A percentile compares a stretch with the other conserved stretches of the same genome.
phyloP scores from a whole-genome alignment of 1,140 invertebrate genomes.

The Bacillus rossius region DNA sequence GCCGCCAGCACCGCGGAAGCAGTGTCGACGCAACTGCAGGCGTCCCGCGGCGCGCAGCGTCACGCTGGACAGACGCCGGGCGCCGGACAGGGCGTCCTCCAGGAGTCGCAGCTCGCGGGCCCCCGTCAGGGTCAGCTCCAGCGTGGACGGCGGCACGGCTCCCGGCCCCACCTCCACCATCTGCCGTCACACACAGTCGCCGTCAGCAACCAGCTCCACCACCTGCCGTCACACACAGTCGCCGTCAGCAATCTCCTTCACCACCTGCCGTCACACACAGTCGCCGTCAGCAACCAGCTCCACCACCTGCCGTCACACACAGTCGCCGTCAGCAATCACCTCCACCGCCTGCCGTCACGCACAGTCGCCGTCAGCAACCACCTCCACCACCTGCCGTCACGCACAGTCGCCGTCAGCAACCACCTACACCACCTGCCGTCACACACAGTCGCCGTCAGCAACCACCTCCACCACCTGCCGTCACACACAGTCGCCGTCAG shows the following conservation, averaged over 20 bases:
- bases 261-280: conserved; percentile 40
- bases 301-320: conserved; percentile 43
- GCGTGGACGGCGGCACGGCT: conserved; percentile 45
- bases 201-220: conserved; percentile 38
- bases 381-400: background rate
- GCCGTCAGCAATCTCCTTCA: conserved; percentile 37
- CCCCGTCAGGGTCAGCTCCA: conserved; percentile 52
- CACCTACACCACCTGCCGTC: background rate
- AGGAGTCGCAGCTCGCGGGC: conserved; percentile 51
- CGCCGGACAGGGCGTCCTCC: conserved; percentile 42
- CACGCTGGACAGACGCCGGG: conserved; percentile 41
- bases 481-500: background rate
- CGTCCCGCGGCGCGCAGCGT: conserved; percentile 35
- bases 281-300: conserved; percentile 33
- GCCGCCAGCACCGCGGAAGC: conserved; percentile 47
- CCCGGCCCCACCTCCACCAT: conserved; percentile 46
- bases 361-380: background rate
- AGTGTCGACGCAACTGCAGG: conserved; percentile 45
- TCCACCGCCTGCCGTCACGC: background rate
- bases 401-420: background rate
- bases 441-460: background rate
- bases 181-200: conserved; percentile 36
- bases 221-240: conserved; percentile 40
- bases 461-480: background rate
- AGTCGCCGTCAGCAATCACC: background rate